phyloP scores from a whole-genome alignment of 2,113 vertebrate genomes.

The Geococcyx californianus region DNA sequence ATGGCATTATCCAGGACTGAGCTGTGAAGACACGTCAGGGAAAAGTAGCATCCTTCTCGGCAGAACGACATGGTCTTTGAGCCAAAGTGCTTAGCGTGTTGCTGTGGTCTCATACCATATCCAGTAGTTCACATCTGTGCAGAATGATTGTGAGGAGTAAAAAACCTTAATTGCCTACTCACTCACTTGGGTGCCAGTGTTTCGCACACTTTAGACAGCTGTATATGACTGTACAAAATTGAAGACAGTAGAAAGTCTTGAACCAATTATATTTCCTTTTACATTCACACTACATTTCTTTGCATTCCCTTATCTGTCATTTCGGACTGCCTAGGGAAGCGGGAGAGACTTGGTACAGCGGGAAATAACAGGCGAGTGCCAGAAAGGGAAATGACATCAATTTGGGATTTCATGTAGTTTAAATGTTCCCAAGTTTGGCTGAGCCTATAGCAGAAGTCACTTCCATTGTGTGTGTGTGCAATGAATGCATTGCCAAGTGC shows the following conservation, averaged over 20 bases:
- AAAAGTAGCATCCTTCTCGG: background rate
- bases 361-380: background rate
- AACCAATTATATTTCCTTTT: constrained; percentile 48
- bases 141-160: background rate
- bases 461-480: background rate
- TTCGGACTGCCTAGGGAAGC: background rate
- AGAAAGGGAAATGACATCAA: constrained; percentile 11
- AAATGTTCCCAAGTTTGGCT: background rate
- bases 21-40: background rate
- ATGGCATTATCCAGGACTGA: background rate
- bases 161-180: constrained; percentile 40
- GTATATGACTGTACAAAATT: constrained; percentile 45
- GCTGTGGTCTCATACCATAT: background rate
- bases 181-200: constrained; percentile 39
- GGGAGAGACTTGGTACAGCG: background rate
- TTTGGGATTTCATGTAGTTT: background rate
- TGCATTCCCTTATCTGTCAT: constrained; percentile 1
- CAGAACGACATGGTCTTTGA: fast-evolving
- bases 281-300: background rate
- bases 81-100: background rate
- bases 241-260: constrained; percentile 40
- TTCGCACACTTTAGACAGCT: constrained; percentile 28
- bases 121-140: background rate
- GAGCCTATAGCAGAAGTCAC: background rate
- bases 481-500: background rate